These are phyloP conservation scores for Percopsis transmontana DNA, from an alignment of 2,113 vertebrate species.

Conservation along the genomic window DNA sequence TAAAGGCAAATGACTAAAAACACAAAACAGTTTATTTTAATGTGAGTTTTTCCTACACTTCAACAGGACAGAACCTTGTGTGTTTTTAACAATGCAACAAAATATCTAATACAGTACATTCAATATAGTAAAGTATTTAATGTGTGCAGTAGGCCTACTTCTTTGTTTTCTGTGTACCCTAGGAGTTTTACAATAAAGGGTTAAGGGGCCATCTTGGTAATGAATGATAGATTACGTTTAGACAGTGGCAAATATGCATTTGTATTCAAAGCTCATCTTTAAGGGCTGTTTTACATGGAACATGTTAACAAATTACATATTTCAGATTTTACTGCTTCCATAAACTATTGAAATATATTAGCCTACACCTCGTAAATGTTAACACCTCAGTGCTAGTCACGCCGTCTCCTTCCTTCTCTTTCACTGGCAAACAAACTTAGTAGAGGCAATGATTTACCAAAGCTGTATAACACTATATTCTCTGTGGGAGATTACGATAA, in stretches of 20 bases:
- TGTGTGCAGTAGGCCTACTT: not conserved
- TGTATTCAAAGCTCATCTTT: slow-evolving; percentile 77
- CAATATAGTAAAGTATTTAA: not conserved
- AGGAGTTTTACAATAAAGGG: slow-evolving; percentile 24
- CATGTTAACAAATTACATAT: slow-evolving; percentile 79
- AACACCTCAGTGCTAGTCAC: slow-evolving; percentile 48
- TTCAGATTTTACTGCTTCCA: slow-evolving; percentile 78
- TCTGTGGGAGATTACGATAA: slow-evolving; percentile 72
- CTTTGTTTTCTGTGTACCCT: not conserved
- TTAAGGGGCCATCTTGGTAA: slow-evolving; percentile 24
- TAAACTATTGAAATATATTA: slow-evolving; percentile 81
- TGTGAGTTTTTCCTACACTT: no score
- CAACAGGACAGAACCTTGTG: not conserved
- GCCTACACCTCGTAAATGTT: slow-evolving; percentile 75
- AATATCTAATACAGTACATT: no score
- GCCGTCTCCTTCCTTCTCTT: not conserved
- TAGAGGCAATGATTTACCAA: slow-evolving; percentile 75
- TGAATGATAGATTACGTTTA: slow-evolving; percentile 55
- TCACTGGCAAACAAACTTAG: slow-evolving; percentile 12
- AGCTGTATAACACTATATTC: slow-evolving; percentile 73
- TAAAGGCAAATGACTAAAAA: no score
- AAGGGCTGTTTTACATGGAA: slow-evolving; percentile 73
- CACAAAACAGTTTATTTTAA: no score
- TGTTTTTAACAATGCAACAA: no score
- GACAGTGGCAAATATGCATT: slow-evolving; percentile 62